Percentiles rank a stretch among this genome's conserved stretches.
phyloP scores from a whole-genome alignment of 2,797 vertebrate genomes.

The Typhlichthys subterraneus region DNA sequence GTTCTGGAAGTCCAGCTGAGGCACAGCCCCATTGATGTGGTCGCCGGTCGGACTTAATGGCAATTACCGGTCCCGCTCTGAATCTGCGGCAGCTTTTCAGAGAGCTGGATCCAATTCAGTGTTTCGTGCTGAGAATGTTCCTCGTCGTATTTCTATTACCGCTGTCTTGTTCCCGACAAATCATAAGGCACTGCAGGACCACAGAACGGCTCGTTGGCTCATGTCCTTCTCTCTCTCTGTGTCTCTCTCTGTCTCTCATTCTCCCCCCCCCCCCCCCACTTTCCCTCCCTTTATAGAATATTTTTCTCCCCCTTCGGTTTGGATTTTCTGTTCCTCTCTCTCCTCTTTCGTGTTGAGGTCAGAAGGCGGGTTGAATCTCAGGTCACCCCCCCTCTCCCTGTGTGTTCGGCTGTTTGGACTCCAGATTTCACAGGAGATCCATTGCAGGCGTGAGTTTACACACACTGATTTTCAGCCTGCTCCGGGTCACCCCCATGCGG shows the following conservation, averaged over 20 bases:
- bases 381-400: conserved; percentile 12
- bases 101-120: conserved; percentile 60
- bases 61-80: conserved; percentile 55
- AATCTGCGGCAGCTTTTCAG: conserved; percentile 38
- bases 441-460: conserved; percentile 58
- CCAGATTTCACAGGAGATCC: conserved; percentile 61
- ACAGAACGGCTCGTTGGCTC: conserved; percentile 35
- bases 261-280: neutral
- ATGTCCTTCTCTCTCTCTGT: conserved; percentile 2
- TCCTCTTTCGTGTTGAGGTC: conserved; percentile 42
- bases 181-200: conserved; percentile 56
- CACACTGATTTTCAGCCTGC: conserved; percentile 43
- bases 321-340: conserved; percentile 12
- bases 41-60: conserved; percentile 54
- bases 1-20: conserved; percentile 51
- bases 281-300: neutral
- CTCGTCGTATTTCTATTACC: conserved; percentile 68
- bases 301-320: conserved; percentile 3
- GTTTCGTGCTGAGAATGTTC: conserved; percentile 49
- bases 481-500: conserved; percentile 51
- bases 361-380: conserved; percentile 32
- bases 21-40: conserved; percentile 61
- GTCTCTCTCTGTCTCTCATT: neutral
- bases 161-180: conserved; percentile 61
- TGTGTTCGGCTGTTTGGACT: conserved; percentile 37